phyloP scores from a whole-genome alignment of 2,797 vertebrate genomes.

The Lutjanus argentimaculatus region DNA sequence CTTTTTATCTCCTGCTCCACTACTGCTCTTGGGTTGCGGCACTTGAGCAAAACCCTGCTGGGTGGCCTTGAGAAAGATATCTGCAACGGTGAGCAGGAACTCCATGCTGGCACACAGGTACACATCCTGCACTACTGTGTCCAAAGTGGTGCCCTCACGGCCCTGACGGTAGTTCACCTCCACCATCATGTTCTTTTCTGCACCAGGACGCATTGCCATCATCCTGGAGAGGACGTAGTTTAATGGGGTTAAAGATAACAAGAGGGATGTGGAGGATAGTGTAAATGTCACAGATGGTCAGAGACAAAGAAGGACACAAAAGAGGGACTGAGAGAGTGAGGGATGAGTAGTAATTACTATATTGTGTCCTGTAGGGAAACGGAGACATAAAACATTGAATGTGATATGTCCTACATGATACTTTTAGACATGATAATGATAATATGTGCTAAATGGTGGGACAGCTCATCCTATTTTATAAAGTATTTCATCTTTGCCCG shows the following conservation, averaged over 20 bases:
- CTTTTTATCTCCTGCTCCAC: conserved; percentile 69
- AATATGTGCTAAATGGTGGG: neutral
- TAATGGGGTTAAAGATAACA: neutral
- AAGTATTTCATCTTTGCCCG: too few species aligned
- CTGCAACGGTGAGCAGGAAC: conserved; percentile 94
- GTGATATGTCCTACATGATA: neutral
- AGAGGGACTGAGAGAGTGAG: neutral
- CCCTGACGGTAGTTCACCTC: conserved; percentile 91
- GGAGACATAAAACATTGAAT: neutral
- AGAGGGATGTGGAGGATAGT: too few species aligned
- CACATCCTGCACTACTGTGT: conserved; percentile 92
- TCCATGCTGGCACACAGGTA: conserved; percentile 98
- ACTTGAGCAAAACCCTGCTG: conserved; percentile 87
- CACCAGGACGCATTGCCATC: conserved; percentile 93
- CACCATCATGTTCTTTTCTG: conserved; percentile 94
- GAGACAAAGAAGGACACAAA: neutral
- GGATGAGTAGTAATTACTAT: neutral
- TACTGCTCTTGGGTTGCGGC: conserved; percentile 74
- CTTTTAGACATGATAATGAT: neutral
- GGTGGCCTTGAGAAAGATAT: conserved; percentile 93
- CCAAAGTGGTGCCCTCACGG: conserved; percentile 88
- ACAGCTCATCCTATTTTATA: neutral
- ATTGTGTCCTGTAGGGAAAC: neutral
- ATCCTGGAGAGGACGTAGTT: conserved; percentile 84
- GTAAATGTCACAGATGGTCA: neutral